Evolutionary conservation across 2,888 invertebrate genomes (phyloP).

Genomic region (Laspeyria flexula): DNA sequence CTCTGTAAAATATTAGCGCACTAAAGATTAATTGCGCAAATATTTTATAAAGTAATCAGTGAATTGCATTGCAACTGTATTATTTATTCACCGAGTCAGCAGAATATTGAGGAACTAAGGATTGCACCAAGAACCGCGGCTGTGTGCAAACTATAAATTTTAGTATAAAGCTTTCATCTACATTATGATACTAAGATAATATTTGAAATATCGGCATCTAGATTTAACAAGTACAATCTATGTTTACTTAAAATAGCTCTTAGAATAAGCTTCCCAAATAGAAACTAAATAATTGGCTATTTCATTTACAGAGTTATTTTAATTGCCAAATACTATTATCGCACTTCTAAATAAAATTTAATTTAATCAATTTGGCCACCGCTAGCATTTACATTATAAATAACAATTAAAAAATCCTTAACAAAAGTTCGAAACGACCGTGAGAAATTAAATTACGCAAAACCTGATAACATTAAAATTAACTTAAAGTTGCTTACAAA

Average conservation of each 20-base stretch:
- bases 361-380: neutral
- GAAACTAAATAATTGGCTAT: no score
- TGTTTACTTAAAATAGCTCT: no score
- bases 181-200: slow-evolving; percentile 11
- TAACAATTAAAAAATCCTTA: neutral
- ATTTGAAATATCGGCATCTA: slow-evolving; percentile 3
- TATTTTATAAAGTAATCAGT: neutral
- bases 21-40: no score
- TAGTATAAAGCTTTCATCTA: slow-evolving; percentile 18
- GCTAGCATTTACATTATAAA: neutral
- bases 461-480: slow-evolving; percentile 34
- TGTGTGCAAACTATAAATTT: slow-evolving; percentile 27
- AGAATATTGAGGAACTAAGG: slow-evolving; percentile 28
- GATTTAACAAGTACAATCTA: no score
- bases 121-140: slow-evolving; percentile 25
- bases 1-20: no score
- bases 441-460: slow-evolving; percentile 19
- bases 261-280: no score
- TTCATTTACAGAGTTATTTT: no score
- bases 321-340: no score
- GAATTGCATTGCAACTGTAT: slow-evolving; percentile 12
- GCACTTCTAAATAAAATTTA: no score
- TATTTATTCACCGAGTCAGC: slow-evolving; percentile 42
- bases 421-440: neutral
- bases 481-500: slow-evolving; percentile 25